These are phyloP conservation scores for Cyphomyrus discorhynchus DNA, from an alignment of 2,113 vertebrate species.

Conservation along the genomic window DNA sequence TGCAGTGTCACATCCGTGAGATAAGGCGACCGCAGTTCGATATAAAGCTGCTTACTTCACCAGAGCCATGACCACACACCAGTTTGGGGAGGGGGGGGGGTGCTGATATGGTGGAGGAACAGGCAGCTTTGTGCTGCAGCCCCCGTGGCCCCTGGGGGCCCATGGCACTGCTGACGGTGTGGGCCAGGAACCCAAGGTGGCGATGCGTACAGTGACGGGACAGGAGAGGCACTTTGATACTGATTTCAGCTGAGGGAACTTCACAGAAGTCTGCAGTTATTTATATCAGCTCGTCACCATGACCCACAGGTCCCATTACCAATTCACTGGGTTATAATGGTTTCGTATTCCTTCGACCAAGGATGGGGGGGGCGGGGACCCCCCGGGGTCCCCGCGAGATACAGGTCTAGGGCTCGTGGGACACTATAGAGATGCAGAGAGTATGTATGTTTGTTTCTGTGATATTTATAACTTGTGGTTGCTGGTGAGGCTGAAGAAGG, in stretches of 20 bases:
- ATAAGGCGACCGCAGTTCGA: background rate
- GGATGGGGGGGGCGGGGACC: background rate
- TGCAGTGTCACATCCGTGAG: background rate
- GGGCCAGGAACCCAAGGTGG: background rate
- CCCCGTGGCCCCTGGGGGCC: background rate
- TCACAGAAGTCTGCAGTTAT: background rate
- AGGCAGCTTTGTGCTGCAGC: background rate
- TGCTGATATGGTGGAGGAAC: background rate
- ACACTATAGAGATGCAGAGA: background rate
- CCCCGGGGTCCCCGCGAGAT: background rate
- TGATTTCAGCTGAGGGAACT: background rate
- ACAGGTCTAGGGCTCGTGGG: background rate
- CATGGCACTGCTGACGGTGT: background rate
- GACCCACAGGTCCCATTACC: background rate
- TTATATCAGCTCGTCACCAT: background rate
- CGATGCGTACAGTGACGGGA: slow-evolving; percentile 62
- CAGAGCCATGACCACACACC: background rate
- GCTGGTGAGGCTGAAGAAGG: background rate
- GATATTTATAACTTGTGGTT: background rate
- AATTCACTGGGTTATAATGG: background rate
- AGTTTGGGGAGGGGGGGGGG: background rate
- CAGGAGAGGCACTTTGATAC: background rate
- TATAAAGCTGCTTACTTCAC: background rate
- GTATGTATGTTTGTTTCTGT: background rate
- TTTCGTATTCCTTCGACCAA: background rate